Percentiles rank a stretch among this genome's conserved stretches.
These are phyloP conservation scores for Tenthredo livida DNA, from an alignment of 2,888 invertebrate species.

Conservation along the genomic window DNA sequence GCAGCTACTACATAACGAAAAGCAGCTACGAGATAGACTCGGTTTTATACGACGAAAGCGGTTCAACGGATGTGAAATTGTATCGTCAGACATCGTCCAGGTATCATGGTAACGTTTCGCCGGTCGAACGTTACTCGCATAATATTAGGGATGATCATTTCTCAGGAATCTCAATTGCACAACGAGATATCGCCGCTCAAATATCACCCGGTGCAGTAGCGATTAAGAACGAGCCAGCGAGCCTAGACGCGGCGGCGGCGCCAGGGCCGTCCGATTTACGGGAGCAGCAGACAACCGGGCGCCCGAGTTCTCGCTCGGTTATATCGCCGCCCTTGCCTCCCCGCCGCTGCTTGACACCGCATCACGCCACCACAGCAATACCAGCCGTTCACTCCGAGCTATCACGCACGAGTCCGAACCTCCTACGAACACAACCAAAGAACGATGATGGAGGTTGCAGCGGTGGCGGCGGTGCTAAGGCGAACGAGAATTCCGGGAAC, in stretches of 20 bases:
- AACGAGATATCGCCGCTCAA: constrained; percentile 40
- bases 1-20: constrained; percentile 31
- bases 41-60: constrained; percentile 18
- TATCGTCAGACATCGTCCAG: constrained; percentile 25
- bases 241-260: constrained; percentile 73
- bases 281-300: constrained; percentile 52
- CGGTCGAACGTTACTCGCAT: constrained; percentile 24
- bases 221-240: constrained; percentile 74
- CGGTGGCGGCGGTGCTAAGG: constrained; percentile 17
- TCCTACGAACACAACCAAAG: constrained; percentile 53
- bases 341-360: constrained; percentile 60
- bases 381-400: constrained; percentile 67
- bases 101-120: constrained; percentile 8
- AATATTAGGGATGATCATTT: constrained; percentile 26
- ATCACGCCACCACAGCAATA: constrained; percentile 58
- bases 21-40: constrained; percentile 45
- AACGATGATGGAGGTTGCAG: constrained; percentile 29
- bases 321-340: constrained; percentile 61
- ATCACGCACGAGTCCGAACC: constrained; percentile 62
- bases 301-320: constrained; percentile 63
- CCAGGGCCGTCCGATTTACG: constrained; percentile 74
- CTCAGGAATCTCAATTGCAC: constrained; percentile 11
- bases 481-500: constrained; percentile 52
- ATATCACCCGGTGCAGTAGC: constrained; percentile 68
- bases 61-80: constrained; percentile 26